These are phyloP conservation scores for Platichthys flesus DNA, from an alignment of 2,113 vertebrate genomes.

Conservation along the genomic window DNA sequence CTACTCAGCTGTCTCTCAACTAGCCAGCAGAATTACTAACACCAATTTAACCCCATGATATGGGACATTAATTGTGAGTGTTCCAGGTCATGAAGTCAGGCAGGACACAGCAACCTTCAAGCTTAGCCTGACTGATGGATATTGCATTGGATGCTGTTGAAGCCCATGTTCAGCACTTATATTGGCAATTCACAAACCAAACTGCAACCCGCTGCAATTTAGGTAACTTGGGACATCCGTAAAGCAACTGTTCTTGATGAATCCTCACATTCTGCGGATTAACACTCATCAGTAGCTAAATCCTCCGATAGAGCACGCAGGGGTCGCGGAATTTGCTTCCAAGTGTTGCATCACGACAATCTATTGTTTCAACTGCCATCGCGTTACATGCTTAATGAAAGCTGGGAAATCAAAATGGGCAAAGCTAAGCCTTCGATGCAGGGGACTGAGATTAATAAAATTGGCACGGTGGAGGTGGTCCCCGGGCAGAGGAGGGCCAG, in stretches of 20 bases:
- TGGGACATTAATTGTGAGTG: slow-evolving; percentile 78
- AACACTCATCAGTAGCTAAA: slow-evolving; percentile 74
- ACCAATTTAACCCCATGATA: slow-evolving; percentile 76
- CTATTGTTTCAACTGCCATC: slow-evolving; percentile 66
- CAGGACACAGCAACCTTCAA: slow-evolving; percentile 76
- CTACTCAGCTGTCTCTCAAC: slow-evolving; percentile 45
- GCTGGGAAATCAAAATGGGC: slow-evolving; percentile 76
- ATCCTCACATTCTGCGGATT: slow-evolving; percentile 78
- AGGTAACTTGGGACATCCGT: slow-evolving; percentile 71
- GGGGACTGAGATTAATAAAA: slow-evolving; percentile 73
- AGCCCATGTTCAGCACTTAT: slow-evolving; percentile 59
- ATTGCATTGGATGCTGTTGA: slow-evolving; percentile 49
- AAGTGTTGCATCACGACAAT: slow-evolving; percentile 63
- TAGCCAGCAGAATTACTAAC: slow-evolving; percentile 72
- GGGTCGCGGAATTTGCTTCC: slow-evolving; percentile 66
- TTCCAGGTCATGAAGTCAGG: slow-evolving; percentile 75
- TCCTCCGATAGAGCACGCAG: slow-evolving; percentile 57
- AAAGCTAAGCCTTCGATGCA: slow-evolving; percentile 65
- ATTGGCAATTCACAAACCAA: slow-evolving; percentile 40
- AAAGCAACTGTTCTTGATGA: slow-evolving; percentile 77
- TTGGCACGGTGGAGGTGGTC: slow-evolving; percentile 73
- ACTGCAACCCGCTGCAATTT: slow-evolving; percentile 72
- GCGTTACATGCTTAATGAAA: slow-evolving; percentile 57
- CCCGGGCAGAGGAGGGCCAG: slow-evolving; percentile 62
- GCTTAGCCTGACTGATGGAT: slow-evolving; percentile 64